Evolutionary conservation across 2,113 vertebrate genomes (phyloP), one percentile per base, ranked within the genome.

Genomic region (Galeopterus variegatus): DNA sequence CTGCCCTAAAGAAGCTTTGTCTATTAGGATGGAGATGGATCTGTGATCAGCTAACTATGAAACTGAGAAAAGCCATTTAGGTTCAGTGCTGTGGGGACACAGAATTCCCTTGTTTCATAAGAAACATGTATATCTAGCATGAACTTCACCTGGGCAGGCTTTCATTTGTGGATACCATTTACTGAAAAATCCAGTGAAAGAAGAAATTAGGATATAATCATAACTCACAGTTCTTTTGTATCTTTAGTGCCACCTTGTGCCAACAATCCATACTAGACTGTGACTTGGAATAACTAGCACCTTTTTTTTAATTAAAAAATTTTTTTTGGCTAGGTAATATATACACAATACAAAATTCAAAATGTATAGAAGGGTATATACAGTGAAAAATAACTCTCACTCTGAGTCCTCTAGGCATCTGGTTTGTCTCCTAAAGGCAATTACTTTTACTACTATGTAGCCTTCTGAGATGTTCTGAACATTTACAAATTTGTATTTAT

Each of bases 401-500:
- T 79, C 36, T 62, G 8, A 82, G 17, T 89, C 14, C 6, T 94
- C 24, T 67, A 87, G 72, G 15, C 52, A 41, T 36, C 23, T 93
- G n/a, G 26, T 82, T 67, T 75, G 33, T 41, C 48, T 95, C 33
- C 75, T 88, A 36, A 28, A 36, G 50, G 24, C 41, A 65, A 31
- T 93, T 9, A 24, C 17, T 77, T 6, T 88, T 56, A 31, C 3
- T 90, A 50, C 52, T 76, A 73, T 36, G 73, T 21, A 86, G n/a
- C 54, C 79, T 96, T 88, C 72, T 52, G 19, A 72, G 60, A 64
- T 45, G 36, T 77, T 52, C 26, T 93, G 21, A 85, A 45, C 41
- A 69, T 80, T 91, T 73, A 76, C n/a, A 77, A 28, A 85, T 94
- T 60, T 89, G 48, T 77, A 8, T 77, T 92, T 95, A 72, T 50